Evolutionary conservation across 2,113 vertebrate species (phyloP), one percentile per base, ranked within the genome.

Genomic region (Vulpes vulpes): DNA sequence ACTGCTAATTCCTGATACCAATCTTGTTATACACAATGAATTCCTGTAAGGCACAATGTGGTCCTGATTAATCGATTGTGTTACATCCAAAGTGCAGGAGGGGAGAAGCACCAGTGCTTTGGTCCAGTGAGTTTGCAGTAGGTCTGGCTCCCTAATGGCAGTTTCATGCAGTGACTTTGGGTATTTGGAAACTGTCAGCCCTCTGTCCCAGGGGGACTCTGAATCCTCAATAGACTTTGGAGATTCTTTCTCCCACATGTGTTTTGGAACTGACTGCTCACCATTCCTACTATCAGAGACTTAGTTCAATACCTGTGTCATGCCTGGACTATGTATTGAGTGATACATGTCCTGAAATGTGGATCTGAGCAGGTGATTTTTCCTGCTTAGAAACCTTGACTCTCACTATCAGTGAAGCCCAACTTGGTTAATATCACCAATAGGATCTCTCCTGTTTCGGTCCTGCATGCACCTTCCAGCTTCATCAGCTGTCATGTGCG

Each of bases 21-120:
- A 30, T 98, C 94, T 93, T 53, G 60, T 92, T 94, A 55, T 32
- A 74, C 81, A 89, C 79, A 85, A 1, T 35, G 87, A 89, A 51
- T 64, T 74, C 88, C 83, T n/a, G 7, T 91, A 84, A 97, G 90
- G 92, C 83, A 62, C 93, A 92, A 78, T 67, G 22, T 95, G 97
- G 79, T 81, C 83, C 79, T 96, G 43, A 94, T 90, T 96, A 87
- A 87, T 79, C 38, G 35, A 84, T 67, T 38, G 67, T 64, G 20
- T 90, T 97, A 64, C 32, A 88, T 92, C 87, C 83, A 81, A 90
- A 97, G 97, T 76, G 53, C 74, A 32, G 8, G 53, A 51, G 53
- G 82, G 67, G 73, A 92, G 85, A 92, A 27, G 38, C 5, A 3
- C 20, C 0, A 0, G 51, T 32, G 38, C 10, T 0, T 25, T 55